A percentile compares a stretch with the other conserved stretches of the same genome.
Evolutionary conservation across 1,140 invertebrate species (phyloP).

Genomic region (Globodera rostochiensis): DNA sequence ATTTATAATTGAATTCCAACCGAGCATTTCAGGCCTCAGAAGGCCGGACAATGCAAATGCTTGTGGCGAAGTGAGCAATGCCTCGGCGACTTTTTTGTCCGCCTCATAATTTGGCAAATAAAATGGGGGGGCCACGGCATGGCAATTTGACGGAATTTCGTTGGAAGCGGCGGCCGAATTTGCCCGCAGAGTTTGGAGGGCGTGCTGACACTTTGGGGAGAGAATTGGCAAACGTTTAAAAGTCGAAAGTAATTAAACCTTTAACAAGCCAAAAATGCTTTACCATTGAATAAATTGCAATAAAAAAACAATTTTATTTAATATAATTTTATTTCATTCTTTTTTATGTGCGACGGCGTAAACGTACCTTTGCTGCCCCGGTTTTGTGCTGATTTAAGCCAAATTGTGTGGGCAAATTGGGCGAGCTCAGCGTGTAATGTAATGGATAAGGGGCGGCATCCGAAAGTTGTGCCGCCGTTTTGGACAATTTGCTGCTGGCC

Average conservation of each 20-base stretch:
- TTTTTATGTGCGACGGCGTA: neutral
- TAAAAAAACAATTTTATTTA: neutral
- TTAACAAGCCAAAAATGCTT: too few species aligned
- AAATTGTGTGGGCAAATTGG: neutral
- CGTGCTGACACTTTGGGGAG: neutral
- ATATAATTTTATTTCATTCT: neutral
- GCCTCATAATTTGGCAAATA: slow-evolving; percentile 10
- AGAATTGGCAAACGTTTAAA: neutral
- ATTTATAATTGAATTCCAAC: neutral
- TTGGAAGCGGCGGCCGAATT: neutral
- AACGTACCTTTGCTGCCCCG: neutral
- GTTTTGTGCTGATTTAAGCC: neutral
- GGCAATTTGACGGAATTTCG: neutral
- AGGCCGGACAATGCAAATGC: slow-evolving; percentile 24
- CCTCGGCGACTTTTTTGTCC: slow-evolving; percentile 19
- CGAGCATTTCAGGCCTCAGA: slow-evolving; percentile 10
- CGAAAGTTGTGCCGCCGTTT: neutral
- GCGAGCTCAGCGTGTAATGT: neutral
- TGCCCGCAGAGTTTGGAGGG: neutral
- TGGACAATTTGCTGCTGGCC: neutral
- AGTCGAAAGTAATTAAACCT: neutral
- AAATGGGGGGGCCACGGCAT: neutral
- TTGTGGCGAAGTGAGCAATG: slow-evolving; percentile 25
- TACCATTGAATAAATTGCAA: too few species aligned
- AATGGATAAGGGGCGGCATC: neutral